Percentiles rank a stretch among this genome's conserved stretches.
These are phyloP conservation scores for Saccostrea echinata DNA, from an alignment of 1,140 invertebrate species.

Conservation along the genomic window DNA sequence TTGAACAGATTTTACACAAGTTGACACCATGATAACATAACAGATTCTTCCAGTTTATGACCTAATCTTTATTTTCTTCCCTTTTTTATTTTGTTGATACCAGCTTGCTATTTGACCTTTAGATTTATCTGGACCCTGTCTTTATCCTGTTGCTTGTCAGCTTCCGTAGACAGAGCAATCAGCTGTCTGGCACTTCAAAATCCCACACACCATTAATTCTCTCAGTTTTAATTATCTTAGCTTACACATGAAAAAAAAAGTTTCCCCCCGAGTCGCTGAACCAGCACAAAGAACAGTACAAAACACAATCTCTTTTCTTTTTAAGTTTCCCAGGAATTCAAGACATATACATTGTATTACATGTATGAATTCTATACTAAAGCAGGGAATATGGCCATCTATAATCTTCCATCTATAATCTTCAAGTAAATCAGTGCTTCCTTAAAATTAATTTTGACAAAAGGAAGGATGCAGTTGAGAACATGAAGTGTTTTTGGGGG, in stretches of 20 bases:
- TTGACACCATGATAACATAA: too few relatives aligned
- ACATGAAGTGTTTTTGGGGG: background rate
- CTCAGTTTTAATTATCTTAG: conserved; percentile 10
- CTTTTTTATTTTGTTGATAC: background rate
- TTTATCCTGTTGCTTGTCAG: background rate
- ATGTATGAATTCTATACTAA: too few relatives aligned
- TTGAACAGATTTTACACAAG: too few relatives aligned
- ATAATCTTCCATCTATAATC: background rate
- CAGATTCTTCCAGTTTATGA: background rate
- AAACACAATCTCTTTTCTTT: background rate
- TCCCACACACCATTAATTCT: conserved; percentile 18
- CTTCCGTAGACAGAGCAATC: conserved; percentile 14
- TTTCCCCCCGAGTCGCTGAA: background rate
- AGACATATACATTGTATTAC: too few relatives aligned
- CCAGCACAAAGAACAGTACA: conserved; percentile 1
- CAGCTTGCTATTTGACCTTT: background rate
- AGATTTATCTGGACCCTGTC: conserved; percentile 4
- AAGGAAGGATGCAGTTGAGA: background rate
- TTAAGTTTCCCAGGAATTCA: too few relatives aligned
- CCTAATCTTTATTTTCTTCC: background rate
- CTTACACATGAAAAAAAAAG: background rate
- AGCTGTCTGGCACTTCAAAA: conserved; percentile 21
- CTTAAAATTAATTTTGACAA: background rate
- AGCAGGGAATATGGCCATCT: too few relatives aligned
- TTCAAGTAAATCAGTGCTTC: background rate